Percentiles rank a stretch among this genome's conserved stretches.
These are phyloP conservation scores for Okapia johnstoni DNA, from an alignment of 2,113 vertebrate species.

Conservation along the genomic window DNA sequence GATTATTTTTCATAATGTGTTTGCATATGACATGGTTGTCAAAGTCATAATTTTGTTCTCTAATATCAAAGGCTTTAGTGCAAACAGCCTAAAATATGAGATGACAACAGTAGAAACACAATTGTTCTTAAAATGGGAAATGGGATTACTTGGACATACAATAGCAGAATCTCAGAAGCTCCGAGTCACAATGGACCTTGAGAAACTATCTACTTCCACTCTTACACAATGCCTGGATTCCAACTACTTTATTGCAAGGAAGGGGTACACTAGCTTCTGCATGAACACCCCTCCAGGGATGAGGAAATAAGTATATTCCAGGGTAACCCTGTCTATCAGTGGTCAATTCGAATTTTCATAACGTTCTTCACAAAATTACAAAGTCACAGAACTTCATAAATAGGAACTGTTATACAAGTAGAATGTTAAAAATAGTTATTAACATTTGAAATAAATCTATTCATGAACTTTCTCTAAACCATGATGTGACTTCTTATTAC, in stretches of 20 bases:
- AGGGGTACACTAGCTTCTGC: neutral
- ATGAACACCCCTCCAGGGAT: neutral
- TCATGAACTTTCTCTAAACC: neutral
- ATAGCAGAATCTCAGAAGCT: neutral
- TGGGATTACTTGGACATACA: neutral
- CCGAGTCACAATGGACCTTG: neutral
- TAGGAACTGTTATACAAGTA: neutral
- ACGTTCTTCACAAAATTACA: neutral
- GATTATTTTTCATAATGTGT: neutral
- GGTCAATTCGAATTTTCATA: neutral
- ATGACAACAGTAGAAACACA: neutral
- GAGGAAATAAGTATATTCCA: neutral
- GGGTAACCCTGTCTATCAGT: neutral
- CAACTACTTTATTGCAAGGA: slow-evolving; percentile 8
- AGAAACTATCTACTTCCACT: neutral
- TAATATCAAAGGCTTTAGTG: slow-evolving; percentile 1
- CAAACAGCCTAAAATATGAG: neutral
- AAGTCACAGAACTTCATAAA: slow-evolving; percentile 23
- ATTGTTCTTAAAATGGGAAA: slow-evolving; percentile 9
- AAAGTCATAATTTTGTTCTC: slow-evolving; percentile 29
- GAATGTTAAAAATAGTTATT: neutral
- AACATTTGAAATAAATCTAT: slow-evolving; percentile 17
- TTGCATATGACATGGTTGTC: neutral
- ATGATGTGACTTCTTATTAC: neutral
- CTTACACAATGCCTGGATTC: neutral